These are phyloP conservation scores for Eugnorisma glareosa DNA, from an alignment of 2,888 invertebrate genomes.

Conservation along the genomic window DNA sequence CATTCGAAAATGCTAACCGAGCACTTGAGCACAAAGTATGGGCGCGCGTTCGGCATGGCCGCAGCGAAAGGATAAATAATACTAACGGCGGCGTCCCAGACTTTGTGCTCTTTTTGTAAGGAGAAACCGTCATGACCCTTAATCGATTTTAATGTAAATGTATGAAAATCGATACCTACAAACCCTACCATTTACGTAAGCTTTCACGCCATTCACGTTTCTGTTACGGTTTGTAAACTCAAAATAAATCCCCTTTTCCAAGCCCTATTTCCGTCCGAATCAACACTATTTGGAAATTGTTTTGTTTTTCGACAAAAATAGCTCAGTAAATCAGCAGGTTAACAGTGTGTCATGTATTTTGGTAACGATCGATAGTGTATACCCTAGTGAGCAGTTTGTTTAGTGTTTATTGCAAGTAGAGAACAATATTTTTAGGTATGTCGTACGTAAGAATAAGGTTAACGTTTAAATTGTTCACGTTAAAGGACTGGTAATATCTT, in stretches of 20 bases:
- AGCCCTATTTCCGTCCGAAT: conserved; percentile 30
- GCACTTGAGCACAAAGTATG: too few species aligned
- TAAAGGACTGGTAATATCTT: too few species aligned
- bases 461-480: background rate
- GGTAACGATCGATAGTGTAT: conserved; percentile 28
- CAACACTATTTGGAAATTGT: conserved; percentile 45
- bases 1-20: background rate
- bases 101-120: background rate
- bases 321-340: conserved; percentile 52
- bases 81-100: background rate
- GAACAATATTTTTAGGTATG: conserved; percentile 32
- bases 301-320: conserved; percentile 57
- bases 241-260: conserved; percentile 21
- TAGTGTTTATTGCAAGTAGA: conserved; percentile 21
- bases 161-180: background rate
- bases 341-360: conserved; percentile 53
- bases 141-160: background rate
- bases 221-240: conserved; percentile 10
- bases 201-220: conserved; percentile 1
- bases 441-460: background rate
- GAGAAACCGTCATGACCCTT: background rate
- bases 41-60: too few species aligned
- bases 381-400: conserved; percentile 35
- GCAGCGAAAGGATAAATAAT: too few species aligned
- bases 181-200: background rate